phyloP scores from a whole-genome alignment of 92 coral and sea anemone genomes.

The Galaxea fascicularis region DNA sequence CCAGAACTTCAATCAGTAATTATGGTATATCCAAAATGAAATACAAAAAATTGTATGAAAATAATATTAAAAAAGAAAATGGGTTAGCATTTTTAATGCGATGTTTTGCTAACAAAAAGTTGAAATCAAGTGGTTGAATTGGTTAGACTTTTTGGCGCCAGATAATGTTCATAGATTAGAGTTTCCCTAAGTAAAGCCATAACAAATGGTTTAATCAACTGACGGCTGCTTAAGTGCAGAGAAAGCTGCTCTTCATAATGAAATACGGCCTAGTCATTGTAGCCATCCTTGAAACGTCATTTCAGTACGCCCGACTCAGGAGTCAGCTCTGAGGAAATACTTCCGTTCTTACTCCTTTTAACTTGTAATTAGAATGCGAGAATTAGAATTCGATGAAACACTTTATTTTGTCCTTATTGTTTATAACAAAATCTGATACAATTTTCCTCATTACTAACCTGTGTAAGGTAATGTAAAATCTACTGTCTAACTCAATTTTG shows the following conservation, averaged over 20 bases:
- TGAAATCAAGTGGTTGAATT: background rate
- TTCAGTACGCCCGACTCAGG: background rate
- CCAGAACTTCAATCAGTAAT: background rate
- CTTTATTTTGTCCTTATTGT: background rate
- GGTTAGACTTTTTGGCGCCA: slow-evolving; percentile 1
- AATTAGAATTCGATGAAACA: background rate
- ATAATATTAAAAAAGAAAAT: background rate
- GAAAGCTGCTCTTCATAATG: background rate
- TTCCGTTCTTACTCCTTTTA: too few species aligned
- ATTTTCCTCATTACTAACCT: background rate
- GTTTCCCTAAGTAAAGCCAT: background rate
- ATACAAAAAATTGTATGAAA: too few species aligned
- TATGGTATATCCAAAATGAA: background rate
- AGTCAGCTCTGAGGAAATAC: too few species aligned
- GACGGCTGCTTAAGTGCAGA: background rate
- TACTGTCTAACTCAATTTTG: background rate
- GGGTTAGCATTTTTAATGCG: background rate
- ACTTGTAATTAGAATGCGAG: background rate
- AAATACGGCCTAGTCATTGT: too few species aligned
- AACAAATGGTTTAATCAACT: too few species aligned
- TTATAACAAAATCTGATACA: background rate
- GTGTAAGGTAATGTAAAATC: too few species aligned
- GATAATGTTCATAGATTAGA: background rate
- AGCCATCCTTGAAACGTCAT: too few species aligned
- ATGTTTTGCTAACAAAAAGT: slow-evolving; percentile 1